These are phyloP conservation scores for Spinus pinus DNA, from an alignment of 2,797 vertebrate genomes.

Conservation along the genomic window DNA sequence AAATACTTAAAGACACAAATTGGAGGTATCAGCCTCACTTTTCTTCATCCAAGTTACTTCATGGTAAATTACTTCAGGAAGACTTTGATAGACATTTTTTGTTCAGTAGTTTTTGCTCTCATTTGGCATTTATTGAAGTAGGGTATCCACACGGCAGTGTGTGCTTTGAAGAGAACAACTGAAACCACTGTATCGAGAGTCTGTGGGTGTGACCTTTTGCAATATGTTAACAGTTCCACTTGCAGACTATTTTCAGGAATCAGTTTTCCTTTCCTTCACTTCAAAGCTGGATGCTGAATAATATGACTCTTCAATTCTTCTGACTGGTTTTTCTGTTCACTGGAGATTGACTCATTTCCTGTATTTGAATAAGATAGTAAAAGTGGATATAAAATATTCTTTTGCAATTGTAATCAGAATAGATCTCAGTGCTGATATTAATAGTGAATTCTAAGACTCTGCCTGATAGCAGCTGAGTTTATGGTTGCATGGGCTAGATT, in stretches of 20 bases:
- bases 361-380: slow-evolving; percentile 76
- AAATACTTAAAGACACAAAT: background rate
- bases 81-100: background rate
- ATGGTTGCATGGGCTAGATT: slow-evolving; percentile 38
- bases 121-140: background rate
- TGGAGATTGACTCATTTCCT: slow-evolving; percentile 74
- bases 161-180: background rate
- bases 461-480: slow-evolving; percentile 51
- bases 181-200: fast-evolving
- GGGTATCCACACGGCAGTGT: background rate
- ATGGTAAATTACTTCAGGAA: background rate
- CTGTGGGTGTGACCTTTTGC: background rate
- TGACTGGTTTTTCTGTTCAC: slow-evolving; percentile 63
- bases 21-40: background rate
- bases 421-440: slow-evolving; percentile 63
- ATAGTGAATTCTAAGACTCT: slow-evolving; percentile 59
- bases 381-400: slow-evolving; percentile 65
- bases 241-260: slow-evolving; percentile 14
- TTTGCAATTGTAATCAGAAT: slow-evolving; percentile 68
- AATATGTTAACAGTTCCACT: background rate
- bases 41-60: background rate
- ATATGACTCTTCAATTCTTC: slow-evolving; percentile 51
- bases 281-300: slow-evolving; percentile 48
- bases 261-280: slow-evolving; percentile 34
- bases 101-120: background rate